These are phyloP conservation scores for Drosophila rubida DNA, from an alignment of 2,888 invertebrate genomes.

Conservation along the genomic window DNA sequence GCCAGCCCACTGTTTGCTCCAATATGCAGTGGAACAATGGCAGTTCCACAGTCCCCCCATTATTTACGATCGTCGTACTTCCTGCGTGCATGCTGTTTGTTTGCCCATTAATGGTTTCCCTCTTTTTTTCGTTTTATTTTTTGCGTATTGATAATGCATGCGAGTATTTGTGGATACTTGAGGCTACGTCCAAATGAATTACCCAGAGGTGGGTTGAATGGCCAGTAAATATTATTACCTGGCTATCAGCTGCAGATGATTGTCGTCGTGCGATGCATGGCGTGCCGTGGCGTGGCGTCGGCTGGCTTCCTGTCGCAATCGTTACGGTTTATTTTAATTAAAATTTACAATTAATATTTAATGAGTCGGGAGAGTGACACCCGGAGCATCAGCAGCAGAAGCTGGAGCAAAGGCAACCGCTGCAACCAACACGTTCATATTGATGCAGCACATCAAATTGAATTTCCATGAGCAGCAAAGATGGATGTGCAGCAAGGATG, in stretches of 20 bases:
- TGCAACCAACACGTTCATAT: slow-evolving; percentile 32
- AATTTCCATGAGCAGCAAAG: slow-evolving; percentile 50
- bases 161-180: slow-evolving; percentile 16
- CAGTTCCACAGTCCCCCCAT: slow-evolving; percentile 23
- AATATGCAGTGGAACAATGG: slow-evolving; percentile 5
- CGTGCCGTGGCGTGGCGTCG: background rate
- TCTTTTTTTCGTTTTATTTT: background rate
- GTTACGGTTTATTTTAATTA: slow-evolving; percentile 77
- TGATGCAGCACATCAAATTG: slow-evolving; percentile 65
- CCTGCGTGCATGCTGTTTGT: slow-evolving; percentile 35
- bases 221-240: slow-evolving; percentile 65
- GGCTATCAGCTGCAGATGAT: slow-evolving; percentile 41
- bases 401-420: slow-evolving; percentile 22
- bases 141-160: slow-evolving; percentile 40
- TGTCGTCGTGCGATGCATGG: background rate
- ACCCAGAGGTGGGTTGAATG: slow-evolving; percentile 18
- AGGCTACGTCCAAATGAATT: slow-evolving; percentile 11
- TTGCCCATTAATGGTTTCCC: slow-evolving; percentile 64
- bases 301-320: slow-evolving; percentile 37
- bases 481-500: slow-evolving; percentile 3
- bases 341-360: slow-evolving; percentile 81
- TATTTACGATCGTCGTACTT: slow-evolving; percentile 52
- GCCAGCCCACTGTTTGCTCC: background rate
- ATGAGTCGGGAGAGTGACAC: slow-evolving; percentile 69
- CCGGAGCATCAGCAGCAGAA: slow-evolving; percentile 18